Conservation (phyloP, 2,888 invertebrate species). For the Seira ritae region DNA sequence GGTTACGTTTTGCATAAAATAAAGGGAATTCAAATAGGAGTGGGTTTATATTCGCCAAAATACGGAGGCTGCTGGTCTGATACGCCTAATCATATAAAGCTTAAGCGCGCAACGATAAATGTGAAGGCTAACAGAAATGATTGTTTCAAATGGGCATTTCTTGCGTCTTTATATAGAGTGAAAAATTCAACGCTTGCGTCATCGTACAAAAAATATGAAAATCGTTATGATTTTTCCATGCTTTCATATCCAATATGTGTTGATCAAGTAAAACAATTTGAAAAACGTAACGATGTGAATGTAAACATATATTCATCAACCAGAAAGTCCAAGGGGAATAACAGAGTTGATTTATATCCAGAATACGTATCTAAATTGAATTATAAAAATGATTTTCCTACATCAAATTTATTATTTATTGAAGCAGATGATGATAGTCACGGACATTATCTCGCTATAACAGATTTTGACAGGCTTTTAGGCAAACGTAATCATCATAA, state of each 20-base stretch:
- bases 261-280: conserved; percentile 1
- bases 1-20: neutral
- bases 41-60: neutral
- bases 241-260: conserved; percentile 31
- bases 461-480: neutral
- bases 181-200: neutral
- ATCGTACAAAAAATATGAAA: conserved; percentile 23
- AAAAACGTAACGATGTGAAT: neutral
- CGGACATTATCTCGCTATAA: conserved; percentile 19
- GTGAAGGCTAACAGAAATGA: neutral
- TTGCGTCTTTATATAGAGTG: conserved; percentile 16
- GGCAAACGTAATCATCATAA: conserved; percentile 18
- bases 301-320: conserved; percentile 41
- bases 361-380: conserved; percentile 24
- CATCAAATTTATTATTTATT: conserved; percentile 10
- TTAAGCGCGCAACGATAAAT: conserved; percentile 14
- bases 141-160: conserved; percentile 28
- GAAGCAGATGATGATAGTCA: neutral
- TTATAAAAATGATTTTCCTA: neutral
- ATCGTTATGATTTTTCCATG: conserved; percentile 9
- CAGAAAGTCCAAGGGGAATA: too few species aligned
- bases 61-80: neutral
- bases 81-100: too few species aligned
- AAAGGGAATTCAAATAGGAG: neutral
- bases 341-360: too few species aligned